Base-by-base conservation (phyloP, 1,140 invertebrate genomes). In the Plectus sambesii region DNA sequence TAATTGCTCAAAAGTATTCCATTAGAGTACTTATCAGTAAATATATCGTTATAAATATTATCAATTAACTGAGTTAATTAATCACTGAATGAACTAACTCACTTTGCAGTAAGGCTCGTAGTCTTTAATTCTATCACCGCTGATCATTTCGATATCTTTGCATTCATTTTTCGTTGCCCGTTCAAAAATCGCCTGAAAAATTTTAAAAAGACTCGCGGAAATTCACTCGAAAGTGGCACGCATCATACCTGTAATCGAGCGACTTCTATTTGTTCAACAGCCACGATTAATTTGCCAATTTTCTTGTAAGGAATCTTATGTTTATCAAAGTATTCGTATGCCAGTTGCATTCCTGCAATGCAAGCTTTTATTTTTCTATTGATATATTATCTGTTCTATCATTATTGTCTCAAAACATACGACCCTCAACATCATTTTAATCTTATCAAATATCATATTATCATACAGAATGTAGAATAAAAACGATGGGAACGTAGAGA, bases 281-380 rank as follows among this genome's bases (percentile, higher is more conserved):
- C 64, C 6, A 67, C 64, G 42, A 67, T 64, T 38, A 78, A 72
- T 66, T 98, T 98, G 15, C 93, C 93, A 73, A 81, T 80, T 76
- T 90, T 94, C 62, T 89, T 90, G 68, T 94, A 87, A 3, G 88
- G 85, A 55, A 99, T 86, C 37, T 80, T 76, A 54, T 90, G 82
- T 59, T 83, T 75, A 62, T 88, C 81, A 55, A 84, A 82, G 72
- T 94, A 99, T 56, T 89, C 78, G 66, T 96, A 96, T 0, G 82
- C 72, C 38, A 87, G 68, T 56, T 85, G 76, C 9, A 87, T 62
- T 0, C 78, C 76, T 74, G 88, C 78, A 2, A 90, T 85, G 73
- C 87, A 93, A n/a, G n/a, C n/a, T n/a, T n/a, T n/a, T n/a, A n/a
- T n/a, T n/a, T n/a, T n/a, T n/a, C n/a, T n/a, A n/a, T n/a, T n/a